Conservation (phyloP, 92 coral and sea anemone species). For the Bergia sp. region DNA sequence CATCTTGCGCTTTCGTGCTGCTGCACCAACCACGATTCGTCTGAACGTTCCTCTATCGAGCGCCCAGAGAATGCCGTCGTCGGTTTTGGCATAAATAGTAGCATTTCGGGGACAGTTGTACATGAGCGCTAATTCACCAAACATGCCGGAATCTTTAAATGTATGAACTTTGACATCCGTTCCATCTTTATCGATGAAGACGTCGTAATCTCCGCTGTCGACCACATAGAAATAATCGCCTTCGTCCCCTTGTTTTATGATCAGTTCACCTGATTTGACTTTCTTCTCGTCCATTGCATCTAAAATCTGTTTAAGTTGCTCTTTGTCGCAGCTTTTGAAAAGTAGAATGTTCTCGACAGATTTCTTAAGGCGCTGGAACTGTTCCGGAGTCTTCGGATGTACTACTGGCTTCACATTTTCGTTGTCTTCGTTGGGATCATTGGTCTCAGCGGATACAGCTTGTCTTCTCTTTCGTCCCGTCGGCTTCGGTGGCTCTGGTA, state of each 20-base stretch:
- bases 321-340: conserved; percentile 90
- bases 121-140: conserved; percentile 97
- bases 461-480: conserved; percentile 83
- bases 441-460: conserved; percentile 98
- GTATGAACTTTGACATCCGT: conserved; percentile 86
- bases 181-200: conserved; percentile 74
- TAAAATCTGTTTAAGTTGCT: conserved; percentile 82
- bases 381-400: conserved; percentile 91
- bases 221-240: conserved; percentile 98
- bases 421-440: conserved; percentile 85
- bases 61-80: conserved; percentile 90
- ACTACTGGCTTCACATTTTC: conserved; percentile 69
- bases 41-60: conserved; percentile 89
- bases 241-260: conserved; percentile 93
- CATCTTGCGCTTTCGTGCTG: conserved; percentile 84
- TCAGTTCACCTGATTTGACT: conserved; percentile 75
- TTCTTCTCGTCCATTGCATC: conserved; percentile 93
- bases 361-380: conserved; percentile 78
- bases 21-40: conserved; percentile 95
- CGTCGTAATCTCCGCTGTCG: conserved; percentile 92
- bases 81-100: conserved; percentile 86
- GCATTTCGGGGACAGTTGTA: conserved; percentile 99
- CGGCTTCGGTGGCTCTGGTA: conserved; percentile 79
- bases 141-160: conserved; percentile 85
- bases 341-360: conserved; percentile 86